A percentile compares a stretch with the other conserved stretches of the same genome.
These are phyloP conservation scores for Clitarchus hookeri DNA, from an alignment of 2,888 invertebrate genomes.

Conservation along the genomic window DNA sequence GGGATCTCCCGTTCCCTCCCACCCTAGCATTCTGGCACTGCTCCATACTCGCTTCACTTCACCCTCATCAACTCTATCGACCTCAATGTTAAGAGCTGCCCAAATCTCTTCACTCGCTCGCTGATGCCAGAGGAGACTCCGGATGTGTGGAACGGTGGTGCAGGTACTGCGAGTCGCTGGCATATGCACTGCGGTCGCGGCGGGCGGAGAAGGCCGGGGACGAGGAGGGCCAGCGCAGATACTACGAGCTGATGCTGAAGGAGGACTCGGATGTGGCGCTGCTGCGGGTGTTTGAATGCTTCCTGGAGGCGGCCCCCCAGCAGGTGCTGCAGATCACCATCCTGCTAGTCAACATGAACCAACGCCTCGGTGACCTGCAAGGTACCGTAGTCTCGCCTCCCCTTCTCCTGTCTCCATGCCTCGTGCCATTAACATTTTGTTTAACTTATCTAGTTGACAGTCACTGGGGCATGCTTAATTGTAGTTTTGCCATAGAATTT, in stretches of 20 bases:
- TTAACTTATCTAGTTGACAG: too few species aligned
- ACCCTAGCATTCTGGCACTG: too few species aligned
- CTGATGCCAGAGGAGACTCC: neutral
- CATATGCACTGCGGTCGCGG: constrained; percentile 69
- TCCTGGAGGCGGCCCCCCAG: constrained; percentile 80
- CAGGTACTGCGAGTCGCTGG: constrained; percentile 52
- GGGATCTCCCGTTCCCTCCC: neutral
- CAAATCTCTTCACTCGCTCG: too few species aligned
- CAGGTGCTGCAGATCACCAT: constrained; percentile 75
- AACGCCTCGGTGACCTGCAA: neutral
- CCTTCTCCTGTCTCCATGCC: too few species aligned
- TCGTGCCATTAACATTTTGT: too few species aligned
- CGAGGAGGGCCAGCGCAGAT: constrained; percentile 63
- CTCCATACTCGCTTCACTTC: too few species aligned
- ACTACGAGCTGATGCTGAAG: constrained; percentile 74
- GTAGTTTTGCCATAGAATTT: too few species aligned
- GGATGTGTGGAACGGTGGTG: neutral
- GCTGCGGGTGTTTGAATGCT: constrained; percentile 77
- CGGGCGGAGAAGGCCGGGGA: constrained; percentile 64
- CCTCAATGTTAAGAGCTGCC: too few species aligned
- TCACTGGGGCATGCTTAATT: too few species aligned
- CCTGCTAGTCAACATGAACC: constrained; percentile 59
- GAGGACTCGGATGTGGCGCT: constrained; percentile 81
- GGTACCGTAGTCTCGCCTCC: neutral
- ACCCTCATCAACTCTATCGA: too few species aligned